Evolutionary conservation across 2,113 vertebrate genomes (phyloP).

Genomic region (Heterocephalus glaber): DNA sequence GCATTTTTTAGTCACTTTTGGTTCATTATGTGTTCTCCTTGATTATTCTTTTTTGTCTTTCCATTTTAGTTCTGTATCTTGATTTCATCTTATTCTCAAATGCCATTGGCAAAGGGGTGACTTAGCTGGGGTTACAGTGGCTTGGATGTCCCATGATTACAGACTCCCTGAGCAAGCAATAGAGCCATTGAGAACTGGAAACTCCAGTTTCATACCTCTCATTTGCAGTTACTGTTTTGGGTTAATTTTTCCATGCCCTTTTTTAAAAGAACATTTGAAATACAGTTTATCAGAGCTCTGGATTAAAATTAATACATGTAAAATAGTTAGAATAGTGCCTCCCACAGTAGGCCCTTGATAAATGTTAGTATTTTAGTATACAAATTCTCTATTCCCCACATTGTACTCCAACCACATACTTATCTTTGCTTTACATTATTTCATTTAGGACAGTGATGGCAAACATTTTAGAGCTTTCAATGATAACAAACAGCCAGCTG

Average conservation of each 20-base stretch:
- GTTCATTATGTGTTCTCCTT: background rate
- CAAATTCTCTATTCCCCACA: background rate
- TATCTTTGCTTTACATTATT: conserved; percentile 17
- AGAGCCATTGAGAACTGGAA: background rate
- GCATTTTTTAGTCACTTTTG: background rate
- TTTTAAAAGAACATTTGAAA: background rate
- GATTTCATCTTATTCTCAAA: background rate
- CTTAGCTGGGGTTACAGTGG: background rate
- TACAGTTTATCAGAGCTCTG: background rate
- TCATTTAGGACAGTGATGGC: no score
- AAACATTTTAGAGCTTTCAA: no score
- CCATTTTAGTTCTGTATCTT: conserved; percentile 38
- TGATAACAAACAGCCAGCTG: no score
- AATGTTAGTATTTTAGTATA: background rate
- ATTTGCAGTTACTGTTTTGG: background rate
- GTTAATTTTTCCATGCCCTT: background rate
- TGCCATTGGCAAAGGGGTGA: conserved; percentile 1
- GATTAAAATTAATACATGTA: background rate
- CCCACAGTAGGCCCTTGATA: background rate
- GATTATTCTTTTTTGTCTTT: conserved; percentile 23
- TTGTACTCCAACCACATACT: background rate
- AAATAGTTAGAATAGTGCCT: background rate
- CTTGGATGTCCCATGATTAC: background rate
- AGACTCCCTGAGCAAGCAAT: background rate
- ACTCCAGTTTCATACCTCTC: background rate